phyloP scores from a whole-genome alignment of 2,113 vertebrate species.

The Bucco capensis region DNA sequence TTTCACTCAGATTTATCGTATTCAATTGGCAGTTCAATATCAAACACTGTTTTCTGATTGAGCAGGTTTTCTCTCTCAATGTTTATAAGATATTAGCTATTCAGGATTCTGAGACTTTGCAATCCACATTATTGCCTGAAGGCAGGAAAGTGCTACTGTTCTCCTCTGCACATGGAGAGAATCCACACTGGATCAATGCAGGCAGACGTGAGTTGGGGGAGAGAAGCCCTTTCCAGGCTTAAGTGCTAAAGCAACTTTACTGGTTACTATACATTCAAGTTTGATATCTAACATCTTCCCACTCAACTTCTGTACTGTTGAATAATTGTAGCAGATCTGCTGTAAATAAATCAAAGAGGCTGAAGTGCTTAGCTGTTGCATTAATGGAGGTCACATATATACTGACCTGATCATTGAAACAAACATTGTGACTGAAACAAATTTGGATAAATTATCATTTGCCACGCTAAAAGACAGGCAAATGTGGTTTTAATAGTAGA shows the following conservation, averaged over 20 bases:
- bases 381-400: fast-evolving
- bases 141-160: background rate
- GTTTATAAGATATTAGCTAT: background rate
- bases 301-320: background rate
- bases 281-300: background rate
- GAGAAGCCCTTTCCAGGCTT: background rate
- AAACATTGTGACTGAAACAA: background rate
- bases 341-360: background rate
- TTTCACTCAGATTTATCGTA: background rate
- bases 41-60: background rate
- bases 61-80: background rate
- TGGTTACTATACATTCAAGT: background rate
- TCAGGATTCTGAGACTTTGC: background rate
- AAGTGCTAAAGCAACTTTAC: background rate
- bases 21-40: background rate
- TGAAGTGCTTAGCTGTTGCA: background rate
- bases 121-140: background rate
- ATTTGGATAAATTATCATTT: background rate
- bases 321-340: background rate
- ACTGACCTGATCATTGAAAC: background rate
- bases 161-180: background rate
- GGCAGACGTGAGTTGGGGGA: fast-evolving
- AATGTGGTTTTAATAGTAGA: background rate
- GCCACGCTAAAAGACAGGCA: background rate
- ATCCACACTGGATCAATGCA: background rate